Base-by-base conservation (phyloP, 2,888 invertebrate species). In the Embidobia sp. region DNA sequence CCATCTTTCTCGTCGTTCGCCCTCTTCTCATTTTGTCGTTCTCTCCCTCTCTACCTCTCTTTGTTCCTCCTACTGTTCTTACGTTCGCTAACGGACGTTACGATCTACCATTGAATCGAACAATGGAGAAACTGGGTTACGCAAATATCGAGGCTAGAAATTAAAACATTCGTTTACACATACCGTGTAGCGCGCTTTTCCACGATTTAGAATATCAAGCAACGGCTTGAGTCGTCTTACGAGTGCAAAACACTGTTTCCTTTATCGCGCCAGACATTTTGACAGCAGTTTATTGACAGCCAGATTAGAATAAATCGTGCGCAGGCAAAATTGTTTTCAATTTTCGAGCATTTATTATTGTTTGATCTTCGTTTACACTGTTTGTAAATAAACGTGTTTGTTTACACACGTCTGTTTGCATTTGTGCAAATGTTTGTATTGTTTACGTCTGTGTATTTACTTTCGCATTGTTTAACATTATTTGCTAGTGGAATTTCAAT, bases 71-170 rank as follows among this genome's bases (percentile, higher is more conserved):
- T 70, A 76, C 81, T 44, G 59, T 77, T 70, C 78, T 78, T 70
- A 67, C 73, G 66, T 80, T 78, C 83, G 83, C 83, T 81, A 73
- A 69, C 85, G 86, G 84, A 87, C 86, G 85, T 86, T 86, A 86
- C 86, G 85, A 85, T 86, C 84, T 84, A 84, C 84, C 85, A 84
- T 84, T 86, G 85, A 86, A 87, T 88, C 83, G 86, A 87, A 88
- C 87, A 87, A 88, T 87, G 86, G 85, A 84, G 86, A 87, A 88
- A 88, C 87, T 87, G 85, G 87, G 88, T 88, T 87, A 87, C 88
- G 85, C 87, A 88, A 87, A 88, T 87, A 87, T 86, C 87, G 88
- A 86, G 85, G 85, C 85, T 86, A 84, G 83, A 86, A 87, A 87
- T 87, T 87, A 86, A 87, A 87, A 84, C 84, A 85, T 84, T 83